Conservation (phyloP, 2,797 vertebrate genomes). For the Thunnus albacares region DNA sequence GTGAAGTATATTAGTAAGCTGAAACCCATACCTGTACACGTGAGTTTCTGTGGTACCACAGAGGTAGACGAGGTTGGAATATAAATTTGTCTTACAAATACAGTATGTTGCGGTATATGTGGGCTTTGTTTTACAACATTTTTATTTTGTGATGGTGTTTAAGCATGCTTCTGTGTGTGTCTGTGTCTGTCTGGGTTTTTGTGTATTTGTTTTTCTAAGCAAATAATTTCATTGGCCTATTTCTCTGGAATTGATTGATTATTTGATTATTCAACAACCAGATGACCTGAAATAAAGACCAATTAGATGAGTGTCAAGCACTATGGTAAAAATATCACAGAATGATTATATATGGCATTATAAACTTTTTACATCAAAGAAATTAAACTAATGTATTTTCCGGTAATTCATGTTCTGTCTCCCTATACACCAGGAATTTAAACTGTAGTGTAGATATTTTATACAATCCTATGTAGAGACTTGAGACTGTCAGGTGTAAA, state of each 20-base stretch:
- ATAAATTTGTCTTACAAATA: constrained; percentile 33
- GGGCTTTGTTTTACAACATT: neutral
- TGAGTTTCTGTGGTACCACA: constrained; percentile 19
- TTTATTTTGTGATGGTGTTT: neutral
- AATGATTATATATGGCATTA: no score
- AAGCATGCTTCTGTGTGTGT: neutral
- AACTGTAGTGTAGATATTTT: neutral
- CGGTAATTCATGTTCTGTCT: neutral
- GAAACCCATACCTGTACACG: constrained; percentile 24
- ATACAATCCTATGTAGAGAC: neutral
- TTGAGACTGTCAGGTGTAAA: neutral
- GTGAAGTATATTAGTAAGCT: constrained; percentile 59
- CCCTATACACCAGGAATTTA: neutral
- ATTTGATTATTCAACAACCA: neutral
- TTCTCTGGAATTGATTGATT: neutral
- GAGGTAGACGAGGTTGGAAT: constrained; percentile 9
- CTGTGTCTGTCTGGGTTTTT: neutral
- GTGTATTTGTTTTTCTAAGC: no score
- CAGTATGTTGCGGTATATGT: neutral
- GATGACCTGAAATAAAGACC: neutral
- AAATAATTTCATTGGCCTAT: neutral
- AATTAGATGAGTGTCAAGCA: no score
- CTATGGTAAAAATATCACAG: neutral
- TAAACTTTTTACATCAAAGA: neutral
- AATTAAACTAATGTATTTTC: neutral